phyloP scores from a whole-genome alignment of 2,888 invertebrate genomes.

The Drosophila fulvimacula region DNA sequence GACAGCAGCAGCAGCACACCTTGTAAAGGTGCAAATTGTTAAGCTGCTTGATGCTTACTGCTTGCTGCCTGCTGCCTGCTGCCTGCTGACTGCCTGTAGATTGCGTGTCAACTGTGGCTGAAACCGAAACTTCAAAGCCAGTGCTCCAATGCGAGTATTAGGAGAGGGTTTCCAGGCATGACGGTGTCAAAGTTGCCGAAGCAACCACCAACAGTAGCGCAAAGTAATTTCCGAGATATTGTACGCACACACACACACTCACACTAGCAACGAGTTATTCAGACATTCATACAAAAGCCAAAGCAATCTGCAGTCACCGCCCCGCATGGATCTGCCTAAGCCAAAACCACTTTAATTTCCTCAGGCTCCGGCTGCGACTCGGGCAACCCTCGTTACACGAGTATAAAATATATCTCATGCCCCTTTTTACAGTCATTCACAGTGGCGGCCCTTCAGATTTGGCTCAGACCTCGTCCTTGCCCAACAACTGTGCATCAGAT shows the following conservation, averaged over 20 bases:
- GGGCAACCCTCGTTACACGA: slow-evolving; percentile 54
- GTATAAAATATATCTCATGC: slow-evolving; percentile 55
- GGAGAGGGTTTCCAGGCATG: slow-evolving; percentile 35
- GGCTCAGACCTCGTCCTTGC: slow-evolving; percentile 16
- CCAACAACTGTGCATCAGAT: slow-evolving; percentile 39
- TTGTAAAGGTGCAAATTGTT: slow-evolving; percentile 57
- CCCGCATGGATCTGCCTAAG: slow-evolving; percentile 39
- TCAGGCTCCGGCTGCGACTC: slow-evolving; percentile 54
- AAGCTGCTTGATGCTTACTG: slow-evolving; percentile 44
- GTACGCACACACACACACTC: slow-evolving; percentile 29
- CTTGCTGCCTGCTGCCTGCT: slow-evolving; percentile 39
- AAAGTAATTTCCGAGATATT: slow-evolving; percentile 77
- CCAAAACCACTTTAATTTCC: slow-evolving; percentile 78
- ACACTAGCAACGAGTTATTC: slow-evolving; percentile 36
- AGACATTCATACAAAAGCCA: slow-evolving; percentile 55
- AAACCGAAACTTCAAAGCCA: slow-evolving; percentile 59
- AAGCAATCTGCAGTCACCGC: slow-evolving; percentile 22
- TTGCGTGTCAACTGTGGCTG: slow-evolving; percentile 19
- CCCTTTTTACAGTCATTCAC: slow-evolving; percentile 45
- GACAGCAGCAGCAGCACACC: slow-evolving; percentile 17
- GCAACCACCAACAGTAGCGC: slow-evolving; percentile 66
- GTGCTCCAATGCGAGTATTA: slow-evolving; percentile 30
- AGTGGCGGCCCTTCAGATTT: slow-evolving; percentile 34
- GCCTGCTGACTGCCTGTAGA: slow-evolving; percentile 27
- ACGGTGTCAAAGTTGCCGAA: slow-evolving; percentile 68